phyloP scores from a whole-genome alignment of 2,888 invertebrate species.

The Saturnia japonica region DNA sequence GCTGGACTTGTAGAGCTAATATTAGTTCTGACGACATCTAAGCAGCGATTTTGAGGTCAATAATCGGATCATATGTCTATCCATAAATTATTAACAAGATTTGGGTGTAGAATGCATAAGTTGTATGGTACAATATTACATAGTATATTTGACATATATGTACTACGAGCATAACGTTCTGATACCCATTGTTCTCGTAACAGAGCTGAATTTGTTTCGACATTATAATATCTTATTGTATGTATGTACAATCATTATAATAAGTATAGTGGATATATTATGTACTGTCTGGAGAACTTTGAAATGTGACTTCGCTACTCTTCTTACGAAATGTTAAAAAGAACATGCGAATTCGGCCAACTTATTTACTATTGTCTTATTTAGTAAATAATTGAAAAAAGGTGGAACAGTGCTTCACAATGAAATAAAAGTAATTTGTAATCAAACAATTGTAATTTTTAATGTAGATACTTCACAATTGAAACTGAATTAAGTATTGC shows the following conservation, averaged over 20 bases:
- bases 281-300: slow-evolving; percentile 28
- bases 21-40: not conserved
- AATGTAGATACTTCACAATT: not conserved
- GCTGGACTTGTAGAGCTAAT: not conserved
- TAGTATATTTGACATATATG: not conserved
- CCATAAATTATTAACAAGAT: not conserved
- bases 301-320: slow-evolving; percentile 24
- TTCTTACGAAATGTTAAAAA: not conserved
- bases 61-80: not conserved
- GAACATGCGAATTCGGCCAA: not conserved
- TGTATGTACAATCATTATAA: slow-evolving; percentile 16
- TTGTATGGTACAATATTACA: not conserved
- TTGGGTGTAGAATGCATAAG: not conserved
- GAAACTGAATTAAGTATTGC: not conserved
- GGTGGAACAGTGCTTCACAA: not conserved
- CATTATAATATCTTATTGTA: slow-evolving; percentile 38
- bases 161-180: slow-evolving; percentile 25
- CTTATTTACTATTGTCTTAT: not conserved
- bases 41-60: not conserved
- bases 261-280: not conserved
- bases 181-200: slow-evolving; percentile 57
- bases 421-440: not conserved
- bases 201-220: slow-evolving; percentile 38
- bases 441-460: not conserved
- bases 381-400: not conserved